Base-by-base conservation (phyloP, 2,888 invertebrate genomes). In the Parnassius mnemosyne region DNA sequence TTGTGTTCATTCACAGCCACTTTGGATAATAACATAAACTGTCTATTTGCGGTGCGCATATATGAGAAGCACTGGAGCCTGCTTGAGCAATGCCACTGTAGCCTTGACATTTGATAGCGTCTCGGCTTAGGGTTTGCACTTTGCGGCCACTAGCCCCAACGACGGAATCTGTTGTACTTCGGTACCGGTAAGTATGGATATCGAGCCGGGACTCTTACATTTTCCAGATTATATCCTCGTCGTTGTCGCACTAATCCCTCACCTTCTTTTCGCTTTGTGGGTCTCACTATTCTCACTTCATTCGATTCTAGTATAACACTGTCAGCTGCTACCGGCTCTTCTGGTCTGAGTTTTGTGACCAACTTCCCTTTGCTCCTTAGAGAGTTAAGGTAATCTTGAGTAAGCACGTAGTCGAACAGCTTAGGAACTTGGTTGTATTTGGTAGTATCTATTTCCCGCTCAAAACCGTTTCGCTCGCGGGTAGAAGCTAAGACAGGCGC, bases 211-310 rank as follows among this genome's bases (percentile, higher is more conserved):
- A 92, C 92, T 69, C 84, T 82, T 74, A 91, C 92, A 69, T 92
- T 85, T 76, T 92, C 91, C 72, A 92, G 73, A 75, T 92, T 92
- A 77, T 91, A 92, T 41, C 92, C 92, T 25, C 92, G 83, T 51
- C 89, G 78, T 70, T 81, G 80, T 65, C 89, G 78, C 71, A 88
- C 83, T 63, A 90, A 75, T 70, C 79, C 79, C 25, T 80, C 78
- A 60, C 71, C 76, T 62, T 70, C 71, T 13, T 73, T 73, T 66
- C 76, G 78, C 68, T 81, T 83, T 42, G 76, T 66, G 42, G 91
- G 85, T 61, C 80, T 79, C 69, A 87, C 72, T 69, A 92, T 84
- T 65, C 75, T 84, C 70, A 92, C 79, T 47, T 84, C 78, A 66
- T 92, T 90, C 1, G 92, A 92, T 76, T 90, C 84, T 66, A 92